Base-by-base conservation (phyloP, 2,888 invertebrate species). In the Mactromeris polynyma region DNA sequence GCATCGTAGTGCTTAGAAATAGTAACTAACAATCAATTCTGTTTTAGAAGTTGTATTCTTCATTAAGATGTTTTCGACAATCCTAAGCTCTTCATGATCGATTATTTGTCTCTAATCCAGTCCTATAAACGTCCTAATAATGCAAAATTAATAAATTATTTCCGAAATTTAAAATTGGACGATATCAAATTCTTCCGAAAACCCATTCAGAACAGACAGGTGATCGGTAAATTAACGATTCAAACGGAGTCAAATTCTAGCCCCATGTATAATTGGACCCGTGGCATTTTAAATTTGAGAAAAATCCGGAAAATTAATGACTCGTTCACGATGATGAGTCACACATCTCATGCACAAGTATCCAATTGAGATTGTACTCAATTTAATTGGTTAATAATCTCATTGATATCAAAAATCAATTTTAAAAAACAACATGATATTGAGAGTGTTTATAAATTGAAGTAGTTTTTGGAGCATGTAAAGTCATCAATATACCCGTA, bases 181-280 rank as follows among this genome's bases (percentile, higher is more conserved):
- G 40, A 51, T 64, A 88, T 88, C 88, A 81, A 88, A 88, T 88
- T 88, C 84, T 81, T 54, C 9, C 79, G 83, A 78, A 83, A 42
- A 26, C 82, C 73, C 58, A 33, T 77, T 46, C 79, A 78, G 31
- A 19, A 64, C 80, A 69, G 87, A 83, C 87, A 87, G 87, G 87
- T 87, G 87, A 83, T 26, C 80, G 19, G 26, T 82, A 21, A 77
- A 40, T 33, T 64, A 86, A 86, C 42, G 77, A 86, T 82, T 81
- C 19, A 21, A 31, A 58, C 19, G 77, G 81, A 54, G 82, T 82
- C 82, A 58, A 82, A 81, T 86, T 82, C 77, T 81, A 86, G 73
- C 73, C 36, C 73, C 36, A 7, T 33, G 19, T 82, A 82, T 86
- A 86, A 86, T 86, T 86, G 86, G 82, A 54, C 69, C 73, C 58